Evolutionary conservation across 2,113 vertebrate species (phyloP).

Genomic region (Falco punctatus): DNA sequence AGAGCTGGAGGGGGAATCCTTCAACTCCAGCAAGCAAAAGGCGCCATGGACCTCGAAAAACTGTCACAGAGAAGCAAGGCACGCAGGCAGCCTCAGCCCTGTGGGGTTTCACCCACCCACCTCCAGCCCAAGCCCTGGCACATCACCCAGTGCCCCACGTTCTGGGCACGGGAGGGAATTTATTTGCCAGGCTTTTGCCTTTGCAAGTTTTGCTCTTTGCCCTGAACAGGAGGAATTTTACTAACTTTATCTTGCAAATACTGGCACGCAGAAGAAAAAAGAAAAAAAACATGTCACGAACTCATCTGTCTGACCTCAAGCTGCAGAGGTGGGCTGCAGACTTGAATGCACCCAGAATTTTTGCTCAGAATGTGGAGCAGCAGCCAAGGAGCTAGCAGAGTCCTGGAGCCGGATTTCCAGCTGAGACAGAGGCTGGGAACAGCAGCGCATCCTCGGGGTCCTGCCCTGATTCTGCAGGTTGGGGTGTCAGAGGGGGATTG

Average conservation of each 20-base stretch:
- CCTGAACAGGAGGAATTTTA: neutral
- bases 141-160: accelerated
- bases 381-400: neutral
- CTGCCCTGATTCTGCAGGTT: accelerated
- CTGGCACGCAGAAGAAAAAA: neutral
- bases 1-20: neutral
- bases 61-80: accelerated
- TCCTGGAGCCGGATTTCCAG: accelerated
- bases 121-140: neutral
- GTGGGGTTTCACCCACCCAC: neutral
- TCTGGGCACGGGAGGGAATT: neutral
- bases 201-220: conserved; percentile 6
- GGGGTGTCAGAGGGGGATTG: accelerated
- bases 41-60: accelerated
- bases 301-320: neutral
- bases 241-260: neutral
- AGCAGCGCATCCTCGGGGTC: accelerated
- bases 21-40: neutral
- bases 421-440: neutral
- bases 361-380: neutral
- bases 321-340: neutral
- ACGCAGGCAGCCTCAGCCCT: accelerated
- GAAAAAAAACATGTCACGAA: neutral
- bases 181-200: neutral
- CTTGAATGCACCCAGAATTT: neutral